A percentile compares a stretch with the other conserved stretches of the same genome.
Evolutionary conservation across 2,888 invertebrate species (phyloP).

Genomic region (Carterocephalus palaemon): DNA sequence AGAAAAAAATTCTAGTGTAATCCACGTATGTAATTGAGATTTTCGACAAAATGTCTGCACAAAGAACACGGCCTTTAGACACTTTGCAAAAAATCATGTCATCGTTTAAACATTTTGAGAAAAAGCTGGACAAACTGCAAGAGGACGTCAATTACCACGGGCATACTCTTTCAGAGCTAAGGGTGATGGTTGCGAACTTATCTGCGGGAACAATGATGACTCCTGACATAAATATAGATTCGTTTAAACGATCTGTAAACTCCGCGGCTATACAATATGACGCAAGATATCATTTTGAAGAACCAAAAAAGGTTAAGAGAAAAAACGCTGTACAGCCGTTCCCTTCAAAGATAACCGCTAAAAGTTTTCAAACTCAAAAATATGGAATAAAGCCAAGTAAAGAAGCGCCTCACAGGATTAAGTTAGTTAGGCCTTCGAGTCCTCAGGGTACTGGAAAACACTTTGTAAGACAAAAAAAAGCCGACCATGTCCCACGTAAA

Average conservation of each 20-base stretch:
- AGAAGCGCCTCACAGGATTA: slow-evolving; percentile 28
- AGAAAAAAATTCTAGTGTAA: slow-evolving; percentile 15
- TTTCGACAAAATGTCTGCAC: slow-evolving; percentile 35
- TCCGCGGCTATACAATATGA: slow-evolving; percentile 44
- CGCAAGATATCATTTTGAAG: slow-evolving; percentile 26
- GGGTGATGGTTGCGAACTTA: slow-evolving; percentile 45
- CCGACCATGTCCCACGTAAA: slow-evolving; percentile 43
- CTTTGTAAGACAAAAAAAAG: slow-evolving; percentile 31
- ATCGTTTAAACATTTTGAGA: slow-evolving; percentile 54
- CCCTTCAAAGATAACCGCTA: slow-evolving; percentile 39
- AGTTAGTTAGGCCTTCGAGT: slow-evolving; percentile 27
- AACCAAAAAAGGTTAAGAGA: slow-evolving; percentile 34
- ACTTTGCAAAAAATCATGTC: slow-evolving; percentile 47
- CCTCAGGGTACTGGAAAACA: slow-evolving; percentile 33
- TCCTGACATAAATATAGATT: slow-evolving; percentile 33
- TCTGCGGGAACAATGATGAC: slow-evolving; percentile 38
- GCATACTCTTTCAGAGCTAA: slow-evolving; percentile 52
- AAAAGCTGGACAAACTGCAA: slow-evolving; percentile 57
- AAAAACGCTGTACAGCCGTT: slow-evolving; percentile 36
- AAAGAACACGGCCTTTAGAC: slow-evolving; percentile 40
- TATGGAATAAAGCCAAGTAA: slow-evolving; percentile 28
- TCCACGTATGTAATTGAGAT: slow-evolving; percentile 2
- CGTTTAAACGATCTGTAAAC: slow-evolving; percentile 32
- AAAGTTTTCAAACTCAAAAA: slow-evolving; percentile 37
- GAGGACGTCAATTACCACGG: slow-evolving; percentile 54